A percentile compares a stretch with the other conserved stretches of the same genome.
Conservation (phyloP, 2,888 invertebrate species). For the Chironomus tentans region DNA sequence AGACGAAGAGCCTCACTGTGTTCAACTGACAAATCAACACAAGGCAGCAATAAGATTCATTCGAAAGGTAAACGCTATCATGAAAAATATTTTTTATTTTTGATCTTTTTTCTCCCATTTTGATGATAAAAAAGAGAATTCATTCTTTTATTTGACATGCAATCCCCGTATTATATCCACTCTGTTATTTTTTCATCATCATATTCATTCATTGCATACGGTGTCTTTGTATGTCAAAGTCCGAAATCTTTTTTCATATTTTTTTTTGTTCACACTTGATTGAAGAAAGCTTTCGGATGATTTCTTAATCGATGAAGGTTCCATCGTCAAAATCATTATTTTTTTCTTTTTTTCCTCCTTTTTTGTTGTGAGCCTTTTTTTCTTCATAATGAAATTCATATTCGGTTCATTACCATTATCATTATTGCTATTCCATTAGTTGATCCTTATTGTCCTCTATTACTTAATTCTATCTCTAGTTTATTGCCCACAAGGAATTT, state of each 20-base stretch:
- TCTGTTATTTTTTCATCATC: no score
- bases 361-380: neutral
- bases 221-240: no score
- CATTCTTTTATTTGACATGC: no score
- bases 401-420: no score
- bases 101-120: neutral
- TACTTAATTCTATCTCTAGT: no score
- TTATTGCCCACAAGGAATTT: no score
- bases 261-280: neutral
- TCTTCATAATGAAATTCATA: no score
- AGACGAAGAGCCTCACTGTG: slow-evolving; percentile 70
- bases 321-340: neutral
- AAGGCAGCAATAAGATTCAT: slow-evolving; percentile 86
- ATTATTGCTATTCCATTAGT: no score
- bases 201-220: no score
- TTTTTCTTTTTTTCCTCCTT: neutral
- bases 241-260: neutral
- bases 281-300: neutral
- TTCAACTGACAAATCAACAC: slow-evolving; percentile 76
- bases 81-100: neutral
- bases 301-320: neutral
- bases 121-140: no score
- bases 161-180: no score
- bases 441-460: no score
- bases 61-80: slow-evolving; percentile 61